Percentiles rank a stretch among this genome's conserved stretches.
Evolutionary conservation across 92 coral and sea anemone species (phyloP).

Genomic region (Diadumene lineata): DNA sequence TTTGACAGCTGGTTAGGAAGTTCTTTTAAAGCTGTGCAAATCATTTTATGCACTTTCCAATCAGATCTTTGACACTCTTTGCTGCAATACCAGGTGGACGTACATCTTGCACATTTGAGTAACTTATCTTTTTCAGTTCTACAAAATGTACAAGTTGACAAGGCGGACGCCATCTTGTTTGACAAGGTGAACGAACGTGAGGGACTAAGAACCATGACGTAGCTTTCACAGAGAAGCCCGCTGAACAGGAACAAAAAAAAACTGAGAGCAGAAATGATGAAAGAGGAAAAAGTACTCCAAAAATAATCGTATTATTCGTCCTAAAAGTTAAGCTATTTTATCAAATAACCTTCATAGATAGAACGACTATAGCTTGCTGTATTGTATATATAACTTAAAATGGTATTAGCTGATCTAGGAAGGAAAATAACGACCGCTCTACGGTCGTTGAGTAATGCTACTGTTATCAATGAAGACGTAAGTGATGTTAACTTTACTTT

Average conservation of each 20-base stretch:
- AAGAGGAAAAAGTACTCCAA: background rate
- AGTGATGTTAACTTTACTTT: background rate
- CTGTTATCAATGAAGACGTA: constrained; percentile 97
- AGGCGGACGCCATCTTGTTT: constrained; percentile 39
- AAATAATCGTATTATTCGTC: constrained; percentile 27
- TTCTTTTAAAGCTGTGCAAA: constrained; percentile 26
- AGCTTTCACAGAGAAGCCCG: constrained; percentile 51
- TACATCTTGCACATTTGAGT: constrained; percentile 75
- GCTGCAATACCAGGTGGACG: constrained; percentile 59
- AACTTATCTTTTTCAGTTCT: constrained; percentile 36
- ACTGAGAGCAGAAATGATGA: constrained; percentile 38
- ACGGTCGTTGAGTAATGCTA: constrained; percentile 96
- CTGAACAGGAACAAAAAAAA: constrained; percentile 46
- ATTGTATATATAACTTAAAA: constrained; percentile 48
- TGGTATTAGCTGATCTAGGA: constrained; percentile 99
- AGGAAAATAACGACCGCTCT: constrained; percentile 96
- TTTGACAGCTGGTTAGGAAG: constrained; percentile 33
- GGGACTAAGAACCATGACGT: constrained; percentile 57
- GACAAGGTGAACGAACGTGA: background rate
- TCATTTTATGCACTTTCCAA: constrained; percentile 76
- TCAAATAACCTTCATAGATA: background rate
- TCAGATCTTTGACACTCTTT: constrained; percentile 74
- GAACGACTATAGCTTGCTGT: background rate
- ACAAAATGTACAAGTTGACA: constrained; percentile 59
- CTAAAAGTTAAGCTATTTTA: constrained; percentile 11